Evolutionary conservation across 2,888 invertebrate genomes (phyloP).

Genomic region (Autographa pulchrina): DNA sequence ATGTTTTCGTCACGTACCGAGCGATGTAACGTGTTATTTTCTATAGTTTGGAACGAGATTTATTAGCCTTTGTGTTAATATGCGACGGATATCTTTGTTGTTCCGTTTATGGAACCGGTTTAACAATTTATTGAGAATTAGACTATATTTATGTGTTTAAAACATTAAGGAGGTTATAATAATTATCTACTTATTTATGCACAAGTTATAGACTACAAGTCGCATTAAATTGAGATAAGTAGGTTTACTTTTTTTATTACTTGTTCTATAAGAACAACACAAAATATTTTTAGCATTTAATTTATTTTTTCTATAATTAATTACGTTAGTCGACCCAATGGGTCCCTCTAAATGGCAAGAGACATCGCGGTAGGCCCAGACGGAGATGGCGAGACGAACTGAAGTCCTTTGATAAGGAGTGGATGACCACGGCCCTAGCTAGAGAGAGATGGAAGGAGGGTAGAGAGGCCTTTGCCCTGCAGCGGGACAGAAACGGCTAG

Average conservation of each 20-base stretch:
- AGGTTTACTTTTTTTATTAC: not conserved
- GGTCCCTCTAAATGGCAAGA: too few species aligned
- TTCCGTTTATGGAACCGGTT: slow-evolving; percentile 7
- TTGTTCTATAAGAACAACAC: too few species aligned
- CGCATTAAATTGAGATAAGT: not conserved
- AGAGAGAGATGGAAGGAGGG: too few species aligned
- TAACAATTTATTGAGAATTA: not conserved
- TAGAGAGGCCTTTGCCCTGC: too few species aligned
- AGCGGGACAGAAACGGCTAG: too few species aligned
- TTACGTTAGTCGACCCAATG: too few species aligned
- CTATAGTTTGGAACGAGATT: slow-evolving; percentile 33
- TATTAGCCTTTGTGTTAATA: slow-evolving; percentile 20
- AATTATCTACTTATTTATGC: not conserved
- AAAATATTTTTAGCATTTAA: too few species aligned
- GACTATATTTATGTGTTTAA: not conserved
- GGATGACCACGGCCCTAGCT: too few species aligned
- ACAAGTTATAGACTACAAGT: not conserved
- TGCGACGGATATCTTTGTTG: slow-evolving; percentile 18
- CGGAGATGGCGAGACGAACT: too few species aligned
- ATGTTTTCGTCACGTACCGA: slow-evolving; percentile 44
- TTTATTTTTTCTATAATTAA: too few species aligned
- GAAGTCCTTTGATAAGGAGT: too few species aligned
- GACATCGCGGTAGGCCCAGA: too few species aligned
- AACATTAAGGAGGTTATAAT: not conserved
- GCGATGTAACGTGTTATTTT: slow-evolving; percentile 50